Evolutionary conservation across 2,797 vertebrate species (phyloP).

Genomic region (Scolopax bukidnonensis): DNA sequence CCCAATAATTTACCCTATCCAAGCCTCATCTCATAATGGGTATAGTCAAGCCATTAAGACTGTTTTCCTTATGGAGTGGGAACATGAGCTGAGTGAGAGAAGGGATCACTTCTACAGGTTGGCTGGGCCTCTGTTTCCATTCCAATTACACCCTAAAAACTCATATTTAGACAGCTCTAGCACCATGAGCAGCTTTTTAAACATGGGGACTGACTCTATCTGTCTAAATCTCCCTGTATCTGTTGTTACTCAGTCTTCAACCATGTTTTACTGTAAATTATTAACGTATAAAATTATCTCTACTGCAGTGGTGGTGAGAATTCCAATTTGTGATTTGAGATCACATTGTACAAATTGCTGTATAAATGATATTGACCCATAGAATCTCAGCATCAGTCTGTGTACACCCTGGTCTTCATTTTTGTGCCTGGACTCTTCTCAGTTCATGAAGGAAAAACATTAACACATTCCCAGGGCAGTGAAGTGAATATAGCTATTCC

Average conservation of each 20-base stretch:
- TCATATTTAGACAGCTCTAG: neutral
- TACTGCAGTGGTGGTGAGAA: neutral
- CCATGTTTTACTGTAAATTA: neutral
- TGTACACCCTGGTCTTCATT: neutral
- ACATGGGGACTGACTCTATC: neutral
- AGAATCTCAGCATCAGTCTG: neutral
- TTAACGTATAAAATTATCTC: neutral
- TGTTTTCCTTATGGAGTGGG: neutral
- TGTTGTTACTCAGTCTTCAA: neutral
- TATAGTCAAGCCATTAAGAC: neutral
- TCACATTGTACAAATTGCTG: neutral
- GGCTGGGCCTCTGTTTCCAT: neutral
- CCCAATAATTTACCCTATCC: neutral
- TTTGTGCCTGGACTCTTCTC: neutral
- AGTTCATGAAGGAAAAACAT: neutral
- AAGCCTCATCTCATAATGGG: neutral
- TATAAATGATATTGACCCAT: neutral
- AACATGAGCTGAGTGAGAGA: neutral
- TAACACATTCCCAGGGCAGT: neutral
- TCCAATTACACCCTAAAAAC: neutral
- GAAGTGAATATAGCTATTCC: neutral
- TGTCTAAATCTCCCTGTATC: neutral
- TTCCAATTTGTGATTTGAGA: neutral
- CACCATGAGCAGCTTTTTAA: neutral
- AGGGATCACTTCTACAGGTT: neutral